Evolutionary conservation across 2,888 invertebrate genomes (phyloP).

Genomic region (Pristionchus fissidentatus): DNA sequence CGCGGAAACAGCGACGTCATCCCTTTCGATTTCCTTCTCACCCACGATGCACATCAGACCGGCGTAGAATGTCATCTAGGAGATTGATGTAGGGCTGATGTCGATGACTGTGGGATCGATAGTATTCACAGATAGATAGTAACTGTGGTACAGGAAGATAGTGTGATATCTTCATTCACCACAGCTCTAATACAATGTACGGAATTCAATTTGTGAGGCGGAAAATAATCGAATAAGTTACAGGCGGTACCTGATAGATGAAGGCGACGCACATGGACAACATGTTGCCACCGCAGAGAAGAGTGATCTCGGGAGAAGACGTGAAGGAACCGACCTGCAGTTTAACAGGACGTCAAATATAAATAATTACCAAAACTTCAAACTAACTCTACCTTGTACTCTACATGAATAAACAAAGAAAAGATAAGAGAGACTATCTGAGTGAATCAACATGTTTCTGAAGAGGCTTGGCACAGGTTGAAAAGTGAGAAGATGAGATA

Average conservation of each 20-base stretch:
- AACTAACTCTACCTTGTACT: too few relatives aligned
- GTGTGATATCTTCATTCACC: neutral
- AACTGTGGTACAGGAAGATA: too few relatives aligned
- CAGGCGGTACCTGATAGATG: slow-evolving; percentile 64
- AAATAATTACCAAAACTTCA: too few relatives aligned
- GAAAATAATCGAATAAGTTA: neutral
- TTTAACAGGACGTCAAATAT: too few relatives aligned
- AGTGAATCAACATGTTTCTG: too few relatives aligned
- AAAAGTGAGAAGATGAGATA: too few relatives aligned
- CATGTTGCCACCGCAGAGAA: slow-evolving; percentile 72
- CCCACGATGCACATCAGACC: slow-evolving; percentile 68
- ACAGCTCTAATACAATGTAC: neutral
- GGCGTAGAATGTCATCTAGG: slow-evolving; percentile 72
- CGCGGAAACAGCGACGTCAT: slow-evolving; percentile 55
- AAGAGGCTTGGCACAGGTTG: too few relatives aligned
- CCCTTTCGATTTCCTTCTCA: slow-evolving; percentile 66
- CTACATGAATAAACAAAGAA: too few relatives aligned
- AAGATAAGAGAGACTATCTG: too few relatives aligned
- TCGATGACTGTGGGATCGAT: neutral
- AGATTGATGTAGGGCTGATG: neutral
- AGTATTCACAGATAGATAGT: neutral
- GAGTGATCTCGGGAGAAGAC: slow-evolving; percentile 71
- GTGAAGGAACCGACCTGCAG: slow-evolving; percentile 67
- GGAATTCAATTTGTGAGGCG: neutral
- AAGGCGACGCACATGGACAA: slow-evolving; percentile 71